Conservation (phyloP, 2,797 vertebrate species). For the Crenuchus spilurus region DNA sequence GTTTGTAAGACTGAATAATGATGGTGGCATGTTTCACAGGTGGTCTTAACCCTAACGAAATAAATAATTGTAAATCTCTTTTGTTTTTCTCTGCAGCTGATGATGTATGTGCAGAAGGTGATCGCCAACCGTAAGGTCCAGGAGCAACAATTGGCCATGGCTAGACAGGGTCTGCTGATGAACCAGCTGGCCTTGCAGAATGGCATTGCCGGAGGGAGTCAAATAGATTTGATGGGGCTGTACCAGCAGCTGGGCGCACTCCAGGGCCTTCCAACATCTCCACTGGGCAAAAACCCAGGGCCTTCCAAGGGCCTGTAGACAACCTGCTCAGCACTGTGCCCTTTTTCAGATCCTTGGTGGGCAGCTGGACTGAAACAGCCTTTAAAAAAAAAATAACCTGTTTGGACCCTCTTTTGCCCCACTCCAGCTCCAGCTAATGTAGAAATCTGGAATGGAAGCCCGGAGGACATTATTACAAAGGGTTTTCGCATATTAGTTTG, state of each 20-base stretch:
- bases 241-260: conserved; percentile 88
- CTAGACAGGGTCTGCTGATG: conserved; percentile 88
- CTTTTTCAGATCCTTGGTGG: conserved; percentile 32
- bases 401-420: conserved; percentile 18
- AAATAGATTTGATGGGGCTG: conserved; percentile 93
- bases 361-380: conserved; percentile 48
- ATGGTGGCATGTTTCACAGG: no score
- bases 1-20: no score
- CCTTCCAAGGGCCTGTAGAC: conserved; percentile 91
- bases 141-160: conserved; percentile 93
- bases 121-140: conserved; percentile 93
- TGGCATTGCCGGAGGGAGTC: conserved; percentile 75
- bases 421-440: conserved; percentile 43
- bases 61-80: not conserved
- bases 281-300: conserved; percentile 91
- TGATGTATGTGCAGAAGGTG: conserved; percentile 96
- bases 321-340: conserved; percentile 8
- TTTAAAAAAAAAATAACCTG: not conserved
- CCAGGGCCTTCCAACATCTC: conserved; percentile 82
- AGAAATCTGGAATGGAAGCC: conserved; percentile 51
- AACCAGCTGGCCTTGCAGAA: conserved; percentile 90
- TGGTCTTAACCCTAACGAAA: not conserved
- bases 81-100: conserved; percentile 78
- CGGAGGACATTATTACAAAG: conserved; percentile 62
- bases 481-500: conserved; percentile 70